Base-by-base conservation (phyloP, 2,888 invertebrate genomes). In the Athrips mouffetella region DNA sequence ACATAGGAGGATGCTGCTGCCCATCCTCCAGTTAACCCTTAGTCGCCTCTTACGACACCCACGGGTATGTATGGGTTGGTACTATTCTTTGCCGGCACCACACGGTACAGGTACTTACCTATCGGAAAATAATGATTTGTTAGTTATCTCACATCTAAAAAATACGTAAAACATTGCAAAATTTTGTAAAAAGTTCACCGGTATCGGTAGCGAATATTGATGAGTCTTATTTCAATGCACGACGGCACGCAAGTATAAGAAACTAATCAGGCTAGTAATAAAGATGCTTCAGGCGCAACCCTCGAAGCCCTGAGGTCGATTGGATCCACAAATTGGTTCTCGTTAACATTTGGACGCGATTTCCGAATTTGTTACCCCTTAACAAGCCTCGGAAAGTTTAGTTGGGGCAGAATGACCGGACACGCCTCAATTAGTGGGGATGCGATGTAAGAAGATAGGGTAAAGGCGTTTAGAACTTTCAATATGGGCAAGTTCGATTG, bases 341-440 rank as follows among this genome's bases (percentile, higher is more conserved):
- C 82, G 83, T 85, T 84, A 85, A 78, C 84, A 83, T 82, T 82
- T 73, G 76, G 76, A 76, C 67, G 74, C 81, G 79, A 82, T 83
- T 82, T 78, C 77, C 76, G 80, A 83, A 81, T 83, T 80, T 75
- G 77, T 78, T 74, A 65, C 72, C 70, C 74, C 75, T 70, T 81
- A 84, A 82, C 81, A 77, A 83, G 76, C 70, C 64, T 54, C 67
- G 64, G 63, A 67, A 80, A 82, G 73, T 81, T 81, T 75, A 68
- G 71, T 65, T 65, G 59, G 60, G 65, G 68, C 71, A 68, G 73
- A 80, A 80, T 80, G 76, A 72, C 79, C 79, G 79, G 76, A 78
- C 84, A 85, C 73, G 80, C 80, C 75, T 81, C 82, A 84, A 85
- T 85, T 85, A 85, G 78, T 70, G 65, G 61, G 53, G 55, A 48